Evolutionary conservation across 2,888 invertebrate genomes (phyloP).

Genomic region (Mystacides longicornis): DNA sequence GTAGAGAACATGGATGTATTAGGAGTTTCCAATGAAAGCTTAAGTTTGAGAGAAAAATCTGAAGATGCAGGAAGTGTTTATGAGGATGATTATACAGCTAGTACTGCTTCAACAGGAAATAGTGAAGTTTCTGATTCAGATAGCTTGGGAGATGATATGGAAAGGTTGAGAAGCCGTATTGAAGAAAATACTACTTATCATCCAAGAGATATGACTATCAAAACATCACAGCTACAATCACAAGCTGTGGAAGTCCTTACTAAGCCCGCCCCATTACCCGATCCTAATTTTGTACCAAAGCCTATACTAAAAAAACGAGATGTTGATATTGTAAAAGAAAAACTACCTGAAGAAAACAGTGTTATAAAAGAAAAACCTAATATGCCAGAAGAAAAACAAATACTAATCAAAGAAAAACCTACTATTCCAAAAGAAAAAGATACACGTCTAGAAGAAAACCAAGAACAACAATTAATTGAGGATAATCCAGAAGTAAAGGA

Average conservation of each 20-base stretch:
- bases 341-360: slow-evolving; percentile 21
- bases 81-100: slow-evolving; percentile 57
- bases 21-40: slow-evolving; percentile 27
- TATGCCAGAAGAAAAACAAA: slow-evolving; percentile 22
- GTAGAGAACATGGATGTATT: background rate
- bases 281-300: slow-evolving; percentile 68
- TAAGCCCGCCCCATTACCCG: slow-evolving; percentile 56
- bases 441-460: slow-evolving; percentile 3
- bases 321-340: slow-evolving; percentile 31
- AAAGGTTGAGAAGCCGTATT: slow-evolving; percentile 24
- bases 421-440: background rate
- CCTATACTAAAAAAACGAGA: slow-evolving; percentile 66
- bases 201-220: slow-evolving; percentile 48
- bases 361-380: slow-evolving; percentile 22
- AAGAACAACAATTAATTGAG: slow-evolving; percentile 26
- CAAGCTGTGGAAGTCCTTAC: slow-evolving; percentile 53
- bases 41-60: slow-evolving; percentile 30
- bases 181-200: slow-evolving; percentile 63
- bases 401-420: background rate
- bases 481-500: slow-evolving; percentile 16
- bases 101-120: slow-evolving; percentile 50
- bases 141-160: slow-evolving; percentile 38
- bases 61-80: slow-evolving; percentile 48
- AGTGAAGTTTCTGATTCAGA: slow-evolving; percentile 42
- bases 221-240: slow-evolving; percentile 38